Conservation (phyloP, 2,797 vertebrate genomes). For the Chelonia mydas region DNA sequence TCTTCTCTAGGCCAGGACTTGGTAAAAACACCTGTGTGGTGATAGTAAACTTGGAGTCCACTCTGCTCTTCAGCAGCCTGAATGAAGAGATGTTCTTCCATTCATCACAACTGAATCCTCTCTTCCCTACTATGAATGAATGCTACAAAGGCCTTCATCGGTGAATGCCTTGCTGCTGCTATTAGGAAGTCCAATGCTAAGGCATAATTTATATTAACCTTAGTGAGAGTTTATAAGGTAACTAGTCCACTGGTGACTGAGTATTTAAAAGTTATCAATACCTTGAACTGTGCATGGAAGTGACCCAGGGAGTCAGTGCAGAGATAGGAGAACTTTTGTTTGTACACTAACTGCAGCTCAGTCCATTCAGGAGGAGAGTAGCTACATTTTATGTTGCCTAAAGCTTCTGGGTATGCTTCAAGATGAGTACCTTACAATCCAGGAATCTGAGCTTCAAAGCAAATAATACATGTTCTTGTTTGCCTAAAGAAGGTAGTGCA, state of each 20-base stretch:
- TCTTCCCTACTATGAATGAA: background rate
- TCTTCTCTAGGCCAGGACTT: background rate
- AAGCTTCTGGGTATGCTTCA: background rate
- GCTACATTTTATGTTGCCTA: background rate
- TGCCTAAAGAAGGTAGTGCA: background rate
- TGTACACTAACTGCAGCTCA: background rate
- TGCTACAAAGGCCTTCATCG: background rate
- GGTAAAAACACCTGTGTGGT: background rate
- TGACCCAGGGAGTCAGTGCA: background rate
- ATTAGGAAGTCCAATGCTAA: background rate
- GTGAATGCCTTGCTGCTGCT: background rate
- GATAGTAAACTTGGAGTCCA: background rate
- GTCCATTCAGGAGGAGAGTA: background rate
- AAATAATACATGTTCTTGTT: background rate
- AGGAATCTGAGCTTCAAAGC: background rate
- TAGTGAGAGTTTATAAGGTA: background rate
- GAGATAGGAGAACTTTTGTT: background rate
- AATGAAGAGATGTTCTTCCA: background rate
- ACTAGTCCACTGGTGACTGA: background rate
- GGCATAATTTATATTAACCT: background rate
- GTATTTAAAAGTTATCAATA: background rate
- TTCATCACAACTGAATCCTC: background rate
- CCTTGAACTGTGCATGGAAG: background rate
- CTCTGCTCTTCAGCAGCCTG: rapidly evolving
- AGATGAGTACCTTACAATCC: background rate